Evolutionary conservation across 2,113 vertebrate genomes (phyloP), one percentile per base, ranked within the genome.

Genomic region (Plecotus auritus): DNA sequence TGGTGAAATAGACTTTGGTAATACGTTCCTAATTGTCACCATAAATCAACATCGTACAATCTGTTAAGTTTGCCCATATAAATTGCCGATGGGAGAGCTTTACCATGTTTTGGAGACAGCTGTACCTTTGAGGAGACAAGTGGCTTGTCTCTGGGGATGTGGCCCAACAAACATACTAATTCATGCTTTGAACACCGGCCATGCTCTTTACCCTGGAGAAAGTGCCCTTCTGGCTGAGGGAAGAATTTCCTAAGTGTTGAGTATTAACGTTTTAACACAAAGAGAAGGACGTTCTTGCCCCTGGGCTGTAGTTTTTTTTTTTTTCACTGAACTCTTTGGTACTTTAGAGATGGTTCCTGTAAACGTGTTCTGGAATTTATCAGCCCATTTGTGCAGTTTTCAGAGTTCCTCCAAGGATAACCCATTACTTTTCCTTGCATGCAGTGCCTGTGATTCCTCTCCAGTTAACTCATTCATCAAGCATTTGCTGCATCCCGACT

Each of bases 1-100:
- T 95, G 88, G 97, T 93, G 90, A 97, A 98, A 97, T 40, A 97
- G 96, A 86, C 82, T 98, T 93, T 91, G 88, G 93, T 95, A 97
- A 96, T 87, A 95, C 4, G 59, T 96, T 97, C 96, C 93, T 96
- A 97, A 98, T 97, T 97, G 96, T 97, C 97, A 94, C 88, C 10
- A 14, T 95, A 97, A 96, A 97, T 98, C 97, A 98, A 96, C 94
- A 40, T n/a, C 61, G 35, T 30, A 7, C 4, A 0, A 85, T 78
- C 83, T 91, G 88, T 90, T 96, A 96, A 76, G 17, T 95, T 87
- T 78, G 83, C 95, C 91, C 85, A 66, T 85, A 92, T 86, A 97
- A 98, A 95, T 94, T 85, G 85, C 64, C 26, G 42, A 85, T 88
- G 81, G 37, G 73, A 89, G 88, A 83, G 73, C 45, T 73, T 95